A percentile compares a stretch with the other conserved stretches of the same genome.
phyloP scores from a whole-genome alignment of 2,888 invertebrate genomes.

The Abscondita cerata region DNA sequence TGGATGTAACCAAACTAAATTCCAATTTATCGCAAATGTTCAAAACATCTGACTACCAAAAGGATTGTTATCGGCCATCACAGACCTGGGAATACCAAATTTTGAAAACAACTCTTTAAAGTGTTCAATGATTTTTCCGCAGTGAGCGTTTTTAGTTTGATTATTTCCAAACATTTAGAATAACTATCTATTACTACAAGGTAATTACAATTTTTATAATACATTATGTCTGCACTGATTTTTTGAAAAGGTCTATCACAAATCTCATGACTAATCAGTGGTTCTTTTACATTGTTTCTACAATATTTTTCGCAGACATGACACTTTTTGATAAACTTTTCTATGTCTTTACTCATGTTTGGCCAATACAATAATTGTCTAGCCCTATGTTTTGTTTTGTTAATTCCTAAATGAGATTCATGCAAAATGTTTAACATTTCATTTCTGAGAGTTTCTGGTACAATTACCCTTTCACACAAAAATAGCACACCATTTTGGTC shows the following conservation, averaged over 20 bases:
- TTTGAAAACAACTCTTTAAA: neutral
- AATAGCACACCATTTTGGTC: slow-evolving; percentile 16
- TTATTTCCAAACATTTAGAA: neutral
- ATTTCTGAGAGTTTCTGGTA: slow-evolving; percentile 7
- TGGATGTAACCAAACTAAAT: too few relatives aligned
- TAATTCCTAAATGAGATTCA: slow-evolving; percentile 18
- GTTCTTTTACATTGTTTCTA: neutral
- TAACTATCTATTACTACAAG: neutral
- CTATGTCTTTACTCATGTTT: slow-evolving; percentile 9
- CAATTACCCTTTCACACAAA: slow-evolving; percentile 10
- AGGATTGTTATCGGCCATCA: neutral
- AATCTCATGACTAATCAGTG: neutral
- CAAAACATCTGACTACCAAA: too few relatives aligned
- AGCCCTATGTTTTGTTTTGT: slow-evolving; percentile 15
- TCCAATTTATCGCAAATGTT: too few relatives aligned
- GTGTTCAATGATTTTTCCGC: neutral
- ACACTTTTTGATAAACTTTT: slow-evolving; percentile 16
- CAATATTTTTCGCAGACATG: neutral
- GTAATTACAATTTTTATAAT: neutral
- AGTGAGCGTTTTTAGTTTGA: neutral
- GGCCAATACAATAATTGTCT: slow-evolving; percentile 24
- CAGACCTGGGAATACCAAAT: neutral
- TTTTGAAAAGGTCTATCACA: neutral
- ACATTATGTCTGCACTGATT: neutral
- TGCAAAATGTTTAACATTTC: slow-evolving; percentile 18